These are phyloP conservation scores for Aphodius sticticus DNA, from an alignment of 2,888 invertebrate genomes.

Conservation along the genomic window DNA sequence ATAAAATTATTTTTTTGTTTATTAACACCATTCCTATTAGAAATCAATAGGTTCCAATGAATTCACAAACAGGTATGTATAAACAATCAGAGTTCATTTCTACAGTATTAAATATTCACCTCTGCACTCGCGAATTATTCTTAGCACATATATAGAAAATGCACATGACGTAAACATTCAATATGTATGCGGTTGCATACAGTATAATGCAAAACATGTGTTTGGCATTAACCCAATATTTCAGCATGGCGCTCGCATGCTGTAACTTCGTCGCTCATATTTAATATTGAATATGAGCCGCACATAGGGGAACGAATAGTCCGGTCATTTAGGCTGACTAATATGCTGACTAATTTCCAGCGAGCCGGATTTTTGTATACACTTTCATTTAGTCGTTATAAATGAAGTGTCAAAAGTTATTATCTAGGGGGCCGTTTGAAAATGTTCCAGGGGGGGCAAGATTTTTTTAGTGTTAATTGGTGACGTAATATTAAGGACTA, in stretches of 20 bases:
- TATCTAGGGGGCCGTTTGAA: no score
- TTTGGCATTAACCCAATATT: conserved; percentile 4
- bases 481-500: no score
- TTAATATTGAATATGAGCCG: background rate
- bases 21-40: no score
- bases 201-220: background rate
- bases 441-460: no score
- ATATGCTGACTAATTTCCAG: background rate
- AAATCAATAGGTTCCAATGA: no score
- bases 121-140: background rate
- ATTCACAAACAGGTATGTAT: no score
- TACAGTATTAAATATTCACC: background rate
- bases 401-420: no score
- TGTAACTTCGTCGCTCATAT: background rate
- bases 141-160: background rate
- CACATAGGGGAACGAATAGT: background rate
- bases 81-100: background rate
- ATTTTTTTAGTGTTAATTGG: no score
- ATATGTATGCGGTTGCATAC: conserved; percentile 4
- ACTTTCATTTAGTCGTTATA: no score
- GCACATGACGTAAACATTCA: background rate
- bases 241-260: background rate
- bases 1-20: no score
- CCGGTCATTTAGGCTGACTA: no score
- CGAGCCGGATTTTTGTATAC: background rate